Base-by-base conservation (phyloP, 2,888 invertebrate genomes). In the Tyria jacobaeae region DNA sequence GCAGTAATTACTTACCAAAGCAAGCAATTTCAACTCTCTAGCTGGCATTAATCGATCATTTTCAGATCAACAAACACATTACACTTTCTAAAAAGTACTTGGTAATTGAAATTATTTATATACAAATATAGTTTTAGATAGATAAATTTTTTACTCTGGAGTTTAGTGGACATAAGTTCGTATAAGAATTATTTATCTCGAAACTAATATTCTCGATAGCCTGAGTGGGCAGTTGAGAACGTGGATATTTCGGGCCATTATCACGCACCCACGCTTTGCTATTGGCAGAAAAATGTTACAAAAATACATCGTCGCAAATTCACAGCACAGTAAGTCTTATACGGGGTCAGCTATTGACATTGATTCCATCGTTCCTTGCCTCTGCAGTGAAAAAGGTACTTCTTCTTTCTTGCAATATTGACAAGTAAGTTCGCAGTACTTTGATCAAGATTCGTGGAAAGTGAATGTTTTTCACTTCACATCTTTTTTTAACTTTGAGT, bases 231-330 rank as follows among this genome's bases (percentile, higher is more conserved):
- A 91, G 21, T 76, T 67, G 78, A 85, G 86, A 89, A 83, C 89
- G 89, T 87, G 83, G 84, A 88, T 92, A 91, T 92, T 92, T 90
- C 80, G 87, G 86, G 85, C 82, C 83, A 88, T 90, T 89, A 89
- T 90, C 89, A 85, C 83, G 87, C 90, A 79, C 91, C 91, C 87
- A 90, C 91, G 87, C 84, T 73, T 62, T 78, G 86, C 86, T 87
- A 89, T 90, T 89, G 88, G 89, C 89, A 89, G 88, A 90, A 90
- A 90, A 88, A 87, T 88, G 82, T 87, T 87, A 87, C 85, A 82
- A 88, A 90, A 90, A 89, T 90, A 90, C 81, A 81, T 81, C 84
- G 87, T 85, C 86, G 85, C 86, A 86, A 86, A 88, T 84, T 81
- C n/a, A n/a, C n/a, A n/a, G n/a, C n/a, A 83, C 81, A 80, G 78